These are phyloP conservation scores for Triplophysa bombifrons DNA, from an alignment of 2,797 vertebrate species.

Conservation along the genomic window DNA sequence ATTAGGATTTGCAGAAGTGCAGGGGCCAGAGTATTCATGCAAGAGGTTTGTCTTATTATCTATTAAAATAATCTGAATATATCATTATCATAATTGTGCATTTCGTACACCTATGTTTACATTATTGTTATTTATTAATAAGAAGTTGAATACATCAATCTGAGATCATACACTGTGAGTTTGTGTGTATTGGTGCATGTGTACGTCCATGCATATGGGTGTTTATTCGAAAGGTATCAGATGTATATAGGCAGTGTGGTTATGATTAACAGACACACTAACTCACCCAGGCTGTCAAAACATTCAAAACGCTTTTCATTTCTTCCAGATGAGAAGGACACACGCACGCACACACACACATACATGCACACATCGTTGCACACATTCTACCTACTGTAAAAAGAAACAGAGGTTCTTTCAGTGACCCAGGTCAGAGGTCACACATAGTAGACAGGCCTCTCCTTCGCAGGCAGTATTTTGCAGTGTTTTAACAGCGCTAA, in stretches of 20 bases:
- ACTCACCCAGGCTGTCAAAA: constrained; percentile 64
- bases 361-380: constrained; percentile 26
- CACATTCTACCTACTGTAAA: constrained; percentile 20
- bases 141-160: not conserved
- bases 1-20: not conserved
- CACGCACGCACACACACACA: constrained; percentile 36
- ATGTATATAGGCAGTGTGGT: constrained; percentile 28
- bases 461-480: not conserved
- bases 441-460: constrained; percentile 25
- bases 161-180: constrained; percentile 7
- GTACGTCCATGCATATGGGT: not conserved
- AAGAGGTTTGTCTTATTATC: not conserved
- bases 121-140: not conserved
- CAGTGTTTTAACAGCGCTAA: constrained; percentile 21
- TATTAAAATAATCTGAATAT: no score
- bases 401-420: constrained; percentile 30
- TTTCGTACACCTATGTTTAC: no score
- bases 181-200: constrained; percentile 11
- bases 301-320: constrained; percentile 72
- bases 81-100: no score
- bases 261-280: constrained; percentile 47
- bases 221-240: constrained; percentile 22
- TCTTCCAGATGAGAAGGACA: constrained; percentile 58
- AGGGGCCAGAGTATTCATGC: no score
- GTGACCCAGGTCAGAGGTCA: constrained; percentile 20